Evolutionary conservation across 2,888 invertebrate species (phyloP).

Genomic region (Cylloceria caligata): DNA sequence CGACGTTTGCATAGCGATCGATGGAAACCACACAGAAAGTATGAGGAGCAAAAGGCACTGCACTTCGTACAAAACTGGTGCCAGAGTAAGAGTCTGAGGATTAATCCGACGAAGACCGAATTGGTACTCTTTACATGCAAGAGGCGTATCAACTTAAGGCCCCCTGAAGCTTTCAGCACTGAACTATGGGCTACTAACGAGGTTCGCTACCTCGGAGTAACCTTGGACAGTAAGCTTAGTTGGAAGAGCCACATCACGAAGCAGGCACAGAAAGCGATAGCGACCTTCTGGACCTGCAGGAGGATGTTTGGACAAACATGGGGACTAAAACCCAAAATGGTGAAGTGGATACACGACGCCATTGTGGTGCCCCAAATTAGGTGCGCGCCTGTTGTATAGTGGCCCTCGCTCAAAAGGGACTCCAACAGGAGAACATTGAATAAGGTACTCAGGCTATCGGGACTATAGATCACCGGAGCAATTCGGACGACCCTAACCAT

Average conservation of each 20-base stretch:
- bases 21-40: constrained; percentile 19
- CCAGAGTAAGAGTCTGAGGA: constrained; percentile 41
- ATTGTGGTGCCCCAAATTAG: constrained; percentile 53
- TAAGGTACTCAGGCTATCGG: constrained; percentile 43
- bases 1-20: constrained; percentile 34
- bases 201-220: constrained; percentile 34
- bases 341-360: constrained; percentile 62
- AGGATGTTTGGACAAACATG: constrained; percentile 53
- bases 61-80: constrained; percentile 42
- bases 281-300: constrained; percentile 51
- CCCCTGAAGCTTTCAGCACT: too few relatives aligned
- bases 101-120: constrained; percentile 15
- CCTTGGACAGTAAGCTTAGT: constrained; percentile 41
- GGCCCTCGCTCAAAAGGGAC: constrained; percentile 23
- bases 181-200: neutral
- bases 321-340: constrained; percentile 57
- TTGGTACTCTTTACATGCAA: too few relatives aligned
- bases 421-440: constrained; percentile 4
- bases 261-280: constrained; percentile 40
- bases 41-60: constrained; percentile 35
- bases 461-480: constrained; percentile 57
- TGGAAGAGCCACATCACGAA: constrained; percentile 43
- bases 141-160: too few relatives aligned
- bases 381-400: constrained; percentile 58
- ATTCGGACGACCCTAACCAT: constrained; percentile 34